Evolutionary conservation across 2,113 vertebrate genomes (phyloP).

Genomic region (Todiramphus chloris): DNA sequence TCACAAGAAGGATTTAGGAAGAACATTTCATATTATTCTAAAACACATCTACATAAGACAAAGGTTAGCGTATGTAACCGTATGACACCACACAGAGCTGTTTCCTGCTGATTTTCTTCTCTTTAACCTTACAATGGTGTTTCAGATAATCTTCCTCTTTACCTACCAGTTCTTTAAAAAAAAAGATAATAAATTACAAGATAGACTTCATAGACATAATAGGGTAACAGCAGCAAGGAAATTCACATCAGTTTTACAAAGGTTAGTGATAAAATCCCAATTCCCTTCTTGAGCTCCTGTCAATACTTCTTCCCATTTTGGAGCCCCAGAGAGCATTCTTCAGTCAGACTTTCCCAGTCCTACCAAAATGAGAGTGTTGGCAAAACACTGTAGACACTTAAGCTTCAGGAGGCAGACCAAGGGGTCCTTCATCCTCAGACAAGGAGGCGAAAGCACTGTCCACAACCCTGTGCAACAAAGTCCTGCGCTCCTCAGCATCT

Average conservation of each 20-base stretch:
- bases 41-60: not conserved
- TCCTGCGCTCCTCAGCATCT: not conserved
- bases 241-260: not conserved
- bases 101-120: not conserved
- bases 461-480: not conserved
- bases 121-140: not conserved
- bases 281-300: not conserved
- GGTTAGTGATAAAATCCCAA: not conserved
- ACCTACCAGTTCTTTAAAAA: not conserved
- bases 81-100: not conserved
- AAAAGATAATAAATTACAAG: not conserved
- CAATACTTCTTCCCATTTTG: not conserved
- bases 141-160: not conserved
- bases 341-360: not conserved
- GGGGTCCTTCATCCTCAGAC: not conserved
- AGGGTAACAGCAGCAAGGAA: not conserved
- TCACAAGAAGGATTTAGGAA: not conserved
- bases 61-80: fast-evolving
- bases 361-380: not conserved
- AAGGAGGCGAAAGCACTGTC: not conserved
- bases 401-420: not conserved
- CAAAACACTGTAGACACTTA: not conserved
- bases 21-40: not conserved
- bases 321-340: not conserved
- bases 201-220: not conserved